Conservation (phyloP, 2,113 vertebrate species). For the Odontophorus gujanensis region DNA sequence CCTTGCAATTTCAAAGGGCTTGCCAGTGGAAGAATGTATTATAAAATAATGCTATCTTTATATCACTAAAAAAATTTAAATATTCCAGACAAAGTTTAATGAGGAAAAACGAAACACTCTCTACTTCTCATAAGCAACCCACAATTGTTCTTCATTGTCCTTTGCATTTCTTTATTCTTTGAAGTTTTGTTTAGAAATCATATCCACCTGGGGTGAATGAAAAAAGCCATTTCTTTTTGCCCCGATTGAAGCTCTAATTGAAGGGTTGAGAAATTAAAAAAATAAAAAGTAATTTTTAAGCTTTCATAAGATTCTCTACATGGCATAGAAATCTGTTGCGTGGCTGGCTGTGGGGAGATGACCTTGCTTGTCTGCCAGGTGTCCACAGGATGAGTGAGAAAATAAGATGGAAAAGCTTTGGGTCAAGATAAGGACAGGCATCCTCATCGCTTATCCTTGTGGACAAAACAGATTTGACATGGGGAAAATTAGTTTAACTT, state of each 20-base stretch:
- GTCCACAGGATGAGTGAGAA: neutral
- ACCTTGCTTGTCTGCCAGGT: neutral
- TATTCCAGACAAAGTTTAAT: neutral
- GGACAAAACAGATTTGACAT: neutral
- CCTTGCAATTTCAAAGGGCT: neutral
- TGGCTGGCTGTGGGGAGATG: neutral
- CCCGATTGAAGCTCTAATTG: neutral
- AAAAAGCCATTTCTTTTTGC: rapidly evolving
- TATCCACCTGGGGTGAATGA: neutral
- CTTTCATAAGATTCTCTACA: neutral
- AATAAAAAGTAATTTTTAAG: neutral
- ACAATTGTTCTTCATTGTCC: neutral
- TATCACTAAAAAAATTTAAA: neutral
- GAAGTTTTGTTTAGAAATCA: neutral
- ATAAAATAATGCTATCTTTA: neutral
- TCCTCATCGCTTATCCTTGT: neutral
- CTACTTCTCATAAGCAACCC: neutral
- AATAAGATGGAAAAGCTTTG: neutral
- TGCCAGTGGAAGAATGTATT: neutral
- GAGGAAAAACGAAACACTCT: neutral
- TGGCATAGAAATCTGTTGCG: neutral
- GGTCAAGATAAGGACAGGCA: too few species aligned
- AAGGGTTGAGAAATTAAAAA: neutral
- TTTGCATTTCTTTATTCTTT: neutral
- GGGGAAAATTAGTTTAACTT: neutral